phyloP scores from a whole-genome alignment of 1,140 invertebrate species.

The Anastatus disparis region DNA sequence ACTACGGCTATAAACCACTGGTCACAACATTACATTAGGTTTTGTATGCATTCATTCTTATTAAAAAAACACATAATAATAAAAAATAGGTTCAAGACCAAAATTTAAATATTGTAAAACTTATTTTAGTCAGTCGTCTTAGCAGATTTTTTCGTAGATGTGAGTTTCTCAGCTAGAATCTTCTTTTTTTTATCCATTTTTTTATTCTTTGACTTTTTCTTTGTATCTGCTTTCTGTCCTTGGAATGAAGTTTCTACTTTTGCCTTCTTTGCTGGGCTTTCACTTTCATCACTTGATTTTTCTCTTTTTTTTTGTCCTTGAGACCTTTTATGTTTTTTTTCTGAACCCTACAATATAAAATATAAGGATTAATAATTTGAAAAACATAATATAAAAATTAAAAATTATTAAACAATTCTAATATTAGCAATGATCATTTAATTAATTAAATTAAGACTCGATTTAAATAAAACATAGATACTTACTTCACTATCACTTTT shows the following conservation, averaged over 20 bases:
- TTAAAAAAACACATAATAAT: slow-evolving; percentile 22
- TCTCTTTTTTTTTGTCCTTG: slow-evolving; percentile 43
- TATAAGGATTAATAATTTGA: slow-evolving; percentile 15
- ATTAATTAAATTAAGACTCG: no score
- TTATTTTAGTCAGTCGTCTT: slow-evolving; percentile 32
- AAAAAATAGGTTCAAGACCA: slow-evolving; percentile 39
- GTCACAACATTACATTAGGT: slow-evolving; percentile 21
- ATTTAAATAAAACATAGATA: no score
- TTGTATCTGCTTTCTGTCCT: slow-evolving; percentile 54
- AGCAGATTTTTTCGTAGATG: slow-evolving; percentile 47
- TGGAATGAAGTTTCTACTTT: slow-evolving; percentile 44
- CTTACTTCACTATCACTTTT: slow-evolving; percentile 35
- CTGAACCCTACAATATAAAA: slow-evolving; percentile 30
- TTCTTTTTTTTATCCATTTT: slow-evolving; percentile 58
- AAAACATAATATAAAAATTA: not conserved
- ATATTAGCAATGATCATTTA: no score
- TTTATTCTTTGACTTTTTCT: slow-evolving; percentile 54
- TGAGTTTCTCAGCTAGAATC: slow-evolving; percentile 54
- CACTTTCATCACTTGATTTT: slow-evolving; percentile 1
- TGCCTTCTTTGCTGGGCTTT: slow-evolving; percentile 41
- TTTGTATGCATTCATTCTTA: slow-evolving; percentile 13
- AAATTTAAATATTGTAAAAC: slow-evolving; percentile 24
- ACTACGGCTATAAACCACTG: slow-evolving; percentile 13
- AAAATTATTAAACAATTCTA: no score
- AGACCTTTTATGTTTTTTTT: slow-evolving; percentile 40